A percentile compares a stretch with the other conserved stretches of the same genome.
phyloP scores from a whole-genome alignment of 2,888 invertebrate species.

The Calameuta filiformis region DNA sequence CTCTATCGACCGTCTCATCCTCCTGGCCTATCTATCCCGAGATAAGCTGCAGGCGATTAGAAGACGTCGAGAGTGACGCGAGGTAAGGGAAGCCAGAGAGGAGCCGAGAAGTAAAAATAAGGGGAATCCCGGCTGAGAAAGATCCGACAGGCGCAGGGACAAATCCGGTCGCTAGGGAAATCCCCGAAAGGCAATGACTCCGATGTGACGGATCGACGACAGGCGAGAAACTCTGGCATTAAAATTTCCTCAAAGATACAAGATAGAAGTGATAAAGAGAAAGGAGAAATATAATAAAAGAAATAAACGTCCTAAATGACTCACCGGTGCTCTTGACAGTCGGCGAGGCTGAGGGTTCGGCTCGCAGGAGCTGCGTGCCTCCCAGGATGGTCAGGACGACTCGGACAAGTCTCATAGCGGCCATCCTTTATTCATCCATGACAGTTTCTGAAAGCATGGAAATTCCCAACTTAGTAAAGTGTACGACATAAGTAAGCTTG shows the following conservation, averaged over 20 bases:
- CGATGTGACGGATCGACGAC: background rate
- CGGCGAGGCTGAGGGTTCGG: constrained; percentile 55
- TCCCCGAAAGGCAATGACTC: background rate
- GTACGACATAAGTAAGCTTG: background rate
- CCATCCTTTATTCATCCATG: constrained; percentile 57
- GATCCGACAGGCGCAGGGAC: background rate
- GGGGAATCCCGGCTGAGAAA: background rate
- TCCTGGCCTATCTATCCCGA: no score
- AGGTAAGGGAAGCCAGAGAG: background rate
- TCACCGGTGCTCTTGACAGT: constrained; percentile 58
- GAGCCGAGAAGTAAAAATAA: background rate
- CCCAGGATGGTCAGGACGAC: constrained; percentile 57
- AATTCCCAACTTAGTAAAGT: background rate
- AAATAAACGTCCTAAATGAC: constrained; percentile 9
- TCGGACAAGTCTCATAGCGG: constrained; percentile 54
- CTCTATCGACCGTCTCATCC: no score
- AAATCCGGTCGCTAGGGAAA: background rate
- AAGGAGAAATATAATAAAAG: background rate
- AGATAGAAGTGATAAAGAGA: no score
- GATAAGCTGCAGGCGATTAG: no score
- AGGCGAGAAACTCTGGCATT: background rate
- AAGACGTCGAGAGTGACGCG: background rate
- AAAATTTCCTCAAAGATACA: constrained; percentile 5
- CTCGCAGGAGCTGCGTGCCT: constrained; percentile 53
- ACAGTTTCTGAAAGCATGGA: constrained; percentile 43